These are phyloP conservation scores for Cerastis rubricosa DNA, from an alignment of 2,888 invertebrate genomes.

Conservation along the genomic window DNA sequence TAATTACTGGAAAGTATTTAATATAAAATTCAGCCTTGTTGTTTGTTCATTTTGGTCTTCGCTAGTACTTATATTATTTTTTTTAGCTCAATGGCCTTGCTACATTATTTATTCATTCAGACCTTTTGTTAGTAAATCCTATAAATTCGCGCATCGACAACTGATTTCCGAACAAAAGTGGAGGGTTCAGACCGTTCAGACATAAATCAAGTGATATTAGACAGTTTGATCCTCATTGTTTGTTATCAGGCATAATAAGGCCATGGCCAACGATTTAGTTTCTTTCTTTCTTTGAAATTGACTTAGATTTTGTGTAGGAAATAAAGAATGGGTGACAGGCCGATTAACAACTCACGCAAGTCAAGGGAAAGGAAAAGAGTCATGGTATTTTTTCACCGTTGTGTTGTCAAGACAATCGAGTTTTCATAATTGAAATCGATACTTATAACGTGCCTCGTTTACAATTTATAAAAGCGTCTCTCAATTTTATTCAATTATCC, in stretches of 20 bases:
- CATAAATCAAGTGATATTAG: slow-evolving; percentile 64
- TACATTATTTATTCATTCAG: slow-evolving; percentile 35
- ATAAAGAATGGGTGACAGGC: slow-evolving; percentile 16
- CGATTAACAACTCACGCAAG: slow-evolving; percentile 25
- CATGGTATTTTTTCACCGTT: background rate
- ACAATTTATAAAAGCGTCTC: background rate
- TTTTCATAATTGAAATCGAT: background rate
- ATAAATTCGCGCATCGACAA: slow-evolving; percentile 56
- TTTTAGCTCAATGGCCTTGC: background rate
- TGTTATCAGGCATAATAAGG: slow-evolving; percentile 47
- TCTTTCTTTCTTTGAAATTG: slow-evolving; percentile 34
- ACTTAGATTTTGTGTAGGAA: background rate
- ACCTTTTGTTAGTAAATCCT: slow-evolving; percentile 47
- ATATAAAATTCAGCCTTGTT: background rate
- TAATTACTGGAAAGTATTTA: background rate
- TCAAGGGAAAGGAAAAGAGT: background rate
- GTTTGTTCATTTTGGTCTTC: background rate
- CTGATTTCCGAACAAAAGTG: slow-evolving; percentile 54
- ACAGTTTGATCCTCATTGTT: slow-evolving; percentile 62
- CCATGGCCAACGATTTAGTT: slow-evolving; percentile 35
- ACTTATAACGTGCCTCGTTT: background rate
- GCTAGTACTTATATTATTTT: slow-evolving; percentile 5
- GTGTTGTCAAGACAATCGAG: background rate
- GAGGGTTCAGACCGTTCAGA: slow-evolving; percentile 43
- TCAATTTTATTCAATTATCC: background rate